These are phyloP conservation scores for Rhagologus leucostigma DNA, from an alignment of 2,113 vertebrate species.

Conservation along the genomic window DNA sequence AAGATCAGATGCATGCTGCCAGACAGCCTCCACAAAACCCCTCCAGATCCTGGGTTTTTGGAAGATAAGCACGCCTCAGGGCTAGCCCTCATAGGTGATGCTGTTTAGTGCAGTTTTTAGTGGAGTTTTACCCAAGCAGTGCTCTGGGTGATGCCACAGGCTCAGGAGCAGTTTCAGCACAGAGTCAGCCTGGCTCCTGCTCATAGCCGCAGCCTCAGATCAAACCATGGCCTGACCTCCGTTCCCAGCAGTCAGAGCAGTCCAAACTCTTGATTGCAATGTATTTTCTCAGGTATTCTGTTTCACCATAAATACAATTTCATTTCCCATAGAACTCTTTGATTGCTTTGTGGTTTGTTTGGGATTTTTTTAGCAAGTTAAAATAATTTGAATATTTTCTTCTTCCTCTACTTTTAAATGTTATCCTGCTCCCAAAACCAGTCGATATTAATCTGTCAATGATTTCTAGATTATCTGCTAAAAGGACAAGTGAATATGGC, in stretches of 20 bases:
- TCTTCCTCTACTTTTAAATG: neutral
- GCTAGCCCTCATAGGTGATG: neutral
- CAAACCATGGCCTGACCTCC: neutral
- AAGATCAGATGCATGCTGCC: neutral
- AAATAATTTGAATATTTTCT: neutral
- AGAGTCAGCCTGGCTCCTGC: neutral
- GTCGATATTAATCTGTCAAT: neutral
- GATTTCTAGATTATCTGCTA: neutral
- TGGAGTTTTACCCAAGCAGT: neutral
- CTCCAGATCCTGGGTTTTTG: neutral
- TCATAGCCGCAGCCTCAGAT: neutral
- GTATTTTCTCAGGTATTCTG: neutral
- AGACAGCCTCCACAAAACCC: neutral
- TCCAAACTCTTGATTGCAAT: neutral
- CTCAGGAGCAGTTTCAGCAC: neutral
- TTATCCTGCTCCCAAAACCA: neutral
- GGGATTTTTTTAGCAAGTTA: neutral
- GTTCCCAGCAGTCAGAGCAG: neutral
- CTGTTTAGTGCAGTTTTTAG: neutral
- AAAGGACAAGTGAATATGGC: neutral
- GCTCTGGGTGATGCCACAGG: neutral
- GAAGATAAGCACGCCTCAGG: neutral
- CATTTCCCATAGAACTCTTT: neutral
- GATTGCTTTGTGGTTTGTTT: neutral
- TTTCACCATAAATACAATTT: neutral